Conservation (phyloP, 2,797 vertebrate genomes). For the Tiaroga cobitis region DNA sequence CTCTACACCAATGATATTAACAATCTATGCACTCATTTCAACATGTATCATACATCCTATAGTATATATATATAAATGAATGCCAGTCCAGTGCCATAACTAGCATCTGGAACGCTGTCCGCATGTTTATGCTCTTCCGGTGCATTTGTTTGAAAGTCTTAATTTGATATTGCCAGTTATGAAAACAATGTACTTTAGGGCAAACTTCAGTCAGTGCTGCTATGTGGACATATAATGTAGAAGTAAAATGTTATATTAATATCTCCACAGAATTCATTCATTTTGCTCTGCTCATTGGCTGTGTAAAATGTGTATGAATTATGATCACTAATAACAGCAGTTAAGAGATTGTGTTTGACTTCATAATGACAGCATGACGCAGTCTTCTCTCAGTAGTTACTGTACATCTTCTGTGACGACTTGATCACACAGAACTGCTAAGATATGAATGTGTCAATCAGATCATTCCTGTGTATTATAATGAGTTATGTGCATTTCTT, state of each 20-base stretch:
- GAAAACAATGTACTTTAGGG: too few relatives aligned
- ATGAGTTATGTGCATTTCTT: background rate
- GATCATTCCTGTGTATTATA: background rate
- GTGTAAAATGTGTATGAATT: background rate
- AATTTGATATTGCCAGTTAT: background rate
- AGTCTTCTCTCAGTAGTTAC: background rate
- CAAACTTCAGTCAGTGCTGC: background rate
- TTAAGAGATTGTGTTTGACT: background rate
- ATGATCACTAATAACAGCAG: background rate
- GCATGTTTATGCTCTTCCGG: background rate
- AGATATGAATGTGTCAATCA: background rate
- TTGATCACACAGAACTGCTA: background rate
- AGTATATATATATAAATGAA: background rate
- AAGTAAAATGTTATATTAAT: background rate
- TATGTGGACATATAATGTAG: background rate
- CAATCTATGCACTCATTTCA: background rate
- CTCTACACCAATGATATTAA: background rate
- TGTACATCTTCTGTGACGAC: background rate
- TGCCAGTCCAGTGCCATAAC: background rate
- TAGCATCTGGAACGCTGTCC: background rate
- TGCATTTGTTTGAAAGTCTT: background rate
- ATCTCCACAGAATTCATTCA: background rate
- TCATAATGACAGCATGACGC: background rate
- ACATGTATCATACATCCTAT: background rate
- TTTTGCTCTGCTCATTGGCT: background rate